A percentile compares a stretch with the other conserved stretches of the same genome.
phyloP scores from a whole-genome alignment of 2,888 invertebrate genomes.

The Pachliopta kotzebuea region DNA sequence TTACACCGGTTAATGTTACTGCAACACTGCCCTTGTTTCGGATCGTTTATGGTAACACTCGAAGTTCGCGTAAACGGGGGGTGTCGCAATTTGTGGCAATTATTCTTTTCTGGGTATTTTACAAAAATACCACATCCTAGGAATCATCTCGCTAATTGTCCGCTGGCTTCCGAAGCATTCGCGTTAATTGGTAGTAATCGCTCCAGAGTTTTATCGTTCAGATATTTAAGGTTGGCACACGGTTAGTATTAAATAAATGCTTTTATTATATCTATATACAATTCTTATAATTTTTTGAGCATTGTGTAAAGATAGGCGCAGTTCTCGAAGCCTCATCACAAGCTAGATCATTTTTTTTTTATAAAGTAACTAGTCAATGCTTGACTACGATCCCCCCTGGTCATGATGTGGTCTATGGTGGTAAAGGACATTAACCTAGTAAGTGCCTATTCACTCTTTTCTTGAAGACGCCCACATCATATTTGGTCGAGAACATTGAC shows the following conservation, averaged over 20 bases:
- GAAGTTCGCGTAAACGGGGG: conserved; percentile 12
- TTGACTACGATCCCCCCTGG: too few species aligned
- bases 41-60: conserved; percentile 14
- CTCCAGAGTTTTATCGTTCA: conserved; percentile 20
- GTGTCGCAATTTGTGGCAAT: conserved; percentile 40
- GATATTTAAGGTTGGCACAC: conserved; percentile 6
- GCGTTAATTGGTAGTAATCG: conserved; percentile 12
- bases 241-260: conserved; percentile 1
- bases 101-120: conserved; percentile 38
- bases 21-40: conserved; percentile 14
- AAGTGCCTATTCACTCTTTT: too few species aligned
- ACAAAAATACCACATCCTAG: conserved; percentile 31
- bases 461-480: too few species aligned
- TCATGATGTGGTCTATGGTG: too few species aligned
- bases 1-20: not conserved
- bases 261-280: not conserved
- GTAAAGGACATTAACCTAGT: too few species aligned
- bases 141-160: conserved; percentile 36
- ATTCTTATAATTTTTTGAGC: too few species aligned
- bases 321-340: too few species aligned
- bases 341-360: too few species aligned
- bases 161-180: conserved; percentile 36
- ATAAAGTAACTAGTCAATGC: too few species aligned
- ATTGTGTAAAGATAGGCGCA: too few species aligned
- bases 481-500: too few species aligned